phyloP scores from a whole-genome alignment of 2,113 vertebrate genomes.

The Mesocricetus auratus region DNA sequence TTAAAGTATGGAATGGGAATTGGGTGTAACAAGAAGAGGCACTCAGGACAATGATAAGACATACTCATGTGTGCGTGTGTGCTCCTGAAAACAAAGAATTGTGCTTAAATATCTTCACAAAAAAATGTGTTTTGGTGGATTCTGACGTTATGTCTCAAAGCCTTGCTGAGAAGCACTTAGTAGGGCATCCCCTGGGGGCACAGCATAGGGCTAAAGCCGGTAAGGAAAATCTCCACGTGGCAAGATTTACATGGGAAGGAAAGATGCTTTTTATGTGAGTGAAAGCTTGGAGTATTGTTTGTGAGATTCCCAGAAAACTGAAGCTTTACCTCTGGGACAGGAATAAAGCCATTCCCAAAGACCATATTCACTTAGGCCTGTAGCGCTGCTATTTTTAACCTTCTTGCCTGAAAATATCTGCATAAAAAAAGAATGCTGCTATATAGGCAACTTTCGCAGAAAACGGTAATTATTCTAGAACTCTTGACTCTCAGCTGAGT shows the following conservation, averaged over 20 bases:
- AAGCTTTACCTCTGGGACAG: neutral
- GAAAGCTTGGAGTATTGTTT: neutral
- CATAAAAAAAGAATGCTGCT: neutral
- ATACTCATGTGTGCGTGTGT: neutral
- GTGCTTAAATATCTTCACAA: neutral
- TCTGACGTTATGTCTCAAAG: neutral
- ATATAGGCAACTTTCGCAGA: neutral
- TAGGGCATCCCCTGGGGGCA: neutral
- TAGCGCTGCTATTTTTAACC: neutral
- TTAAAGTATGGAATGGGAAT: neutral
- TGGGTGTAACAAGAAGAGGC: neutral
- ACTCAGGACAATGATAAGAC: neutral
- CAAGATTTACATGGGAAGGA: neutral
- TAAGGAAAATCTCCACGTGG: neutral
- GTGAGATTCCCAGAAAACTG: neutral
- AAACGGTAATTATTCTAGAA: neutral
- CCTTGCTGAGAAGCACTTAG: neutral
- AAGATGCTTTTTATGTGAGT: neutral
- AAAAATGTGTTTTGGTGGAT: neutral
- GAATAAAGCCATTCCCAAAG: neutral
- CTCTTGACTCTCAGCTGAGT: neutral
- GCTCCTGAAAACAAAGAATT: neutral
- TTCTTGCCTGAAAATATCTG: neutral
- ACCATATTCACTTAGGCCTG: neutral
- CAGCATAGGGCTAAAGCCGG: neutral